Evolutionary conservation across 2,888 invertebrate genomes (phyloP).

Genomic region (Diloba caeruleocephala): DNA sequence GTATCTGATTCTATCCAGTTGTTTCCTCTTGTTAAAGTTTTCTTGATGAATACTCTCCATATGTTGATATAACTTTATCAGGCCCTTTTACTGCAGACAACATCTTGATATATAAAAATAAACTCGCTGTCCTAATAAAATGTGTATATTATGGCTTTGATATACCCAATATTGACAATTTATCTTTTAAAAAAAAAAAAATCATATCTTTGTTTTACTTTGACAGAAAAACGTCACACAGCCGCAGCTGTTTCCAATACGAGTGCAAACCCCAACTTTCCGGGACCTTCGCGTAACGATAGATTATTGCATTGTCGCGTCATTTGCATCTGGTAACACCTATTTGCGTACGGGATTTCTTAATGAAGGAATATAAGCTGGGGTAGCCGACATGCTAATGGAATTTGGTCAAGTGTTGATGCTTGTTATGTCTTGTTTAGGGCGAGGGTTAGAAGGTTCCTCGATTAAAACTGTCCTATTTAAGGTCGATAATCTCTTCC

Average conservation of each 20-base stretch:
- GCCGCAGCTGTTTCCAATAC: slow-evolving; percentile 42
- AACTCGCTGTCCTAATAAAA: too few species aligned
- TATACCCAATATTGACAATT: too few species aligned
- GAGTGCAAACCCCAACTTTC: slow-evolving; percentile 58
- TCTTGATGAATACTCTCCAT: too few species aligned
- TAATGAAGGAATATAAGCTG: slow-evolving; percentile 44
- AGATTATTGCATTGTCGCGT: slow-evolving; percentile 76
- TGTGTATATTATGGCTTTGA: too few species aligned
- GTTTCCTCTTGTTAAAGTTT: too few species aligned
- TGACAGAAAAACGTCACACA: neutral
- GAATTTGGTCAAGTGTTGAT: slow-evolving; percentile 43
- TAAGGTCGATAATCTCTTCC: neutral
- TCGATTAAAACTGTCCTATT: slow-evolving; percentile 19
- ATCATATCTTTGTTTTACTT: too few species aligned
- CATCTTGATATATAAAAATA: too few species aligned
- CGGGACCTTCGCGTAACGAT: slow-evolving; percentile 54
- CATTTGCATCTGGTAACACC: slow-evolving; percentile 77
- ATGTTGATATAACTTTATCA: too few species aligned
- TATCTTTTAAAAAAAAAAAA: too few species aligned
- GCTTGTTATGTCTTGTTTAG: slow-evolving; percentile 5
- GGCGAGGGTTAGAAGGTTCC: neutral
- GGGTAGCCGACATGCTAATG: slow-evolving; percentile 39
- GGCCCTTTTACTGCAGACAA: too few species aligned
- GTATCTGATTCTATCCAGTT: too few species aligned
- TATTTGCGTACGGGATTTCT: slow-evolving; percentile 59